Evolutionary conservation across 2,113 vertebrate species (phyloP), one percentile per base, ranked within the genome.

Genomic region (Sinocyclocheilus anophthalmus): DNA sequence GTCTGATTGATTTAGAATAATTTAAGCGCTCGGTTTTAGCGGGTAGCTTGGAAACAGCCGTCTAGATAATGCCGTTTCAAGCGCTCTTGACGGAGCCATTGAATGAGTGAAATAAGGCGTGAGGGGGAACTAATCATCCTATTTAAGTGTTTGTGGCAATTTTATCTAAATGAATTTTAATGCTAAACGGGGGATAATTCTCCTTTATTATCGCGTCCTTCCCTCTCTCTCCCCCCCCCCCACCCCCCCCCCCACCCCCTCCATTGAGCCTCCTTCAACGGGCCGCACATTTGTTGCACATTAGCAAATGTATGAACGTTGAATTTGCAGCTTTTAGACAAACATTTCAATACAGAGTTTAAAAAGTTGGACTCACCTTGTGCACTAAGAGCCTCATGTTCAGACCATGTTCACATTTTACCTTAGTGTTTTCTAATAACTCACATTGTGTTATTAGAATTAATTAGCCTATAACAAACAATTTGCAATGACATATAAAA

Each of bases 131-230:
- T 97, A 97, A 98, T 97, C 96, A 96, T 93, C 94, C 95, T 94
- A 96, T 97, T 97, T 97, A 96, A 96, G 95, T 96, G 96, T 97
- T 97, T 97, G 96, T 95, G 96, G 96, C 95, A 96, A 96, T 97
- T 97, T 97, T 96, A 96, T 95, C 94, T 97, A 97, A 97, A 97
- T 97, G 93, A 96, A 97, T 97, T 98, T 97, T 96, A 97, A 98
- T 96, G 96, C 96, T 96, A 97, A 97, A 97, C 94, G 95, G 96
- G 93, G 95, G 96, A 94, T 97, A 96, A 97, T 96, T 96, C 94
- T 95, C 96, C 96, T 96, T 94, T 95, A 95, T 94, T 95, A 95
- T 85, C 85, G n/a, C 92, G 94, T 94, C 93, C 95, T 96, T 96
- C 95, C 94, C 94, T 94, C 95, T 96, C 94, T 95, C 94, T 94